Percentiles rank a stretch among this genome's conserved stretches.
phyloP scores from a whole-genome alignment of 2,888 invertebrate genomes.

The Lepas anatifera region DNA sequence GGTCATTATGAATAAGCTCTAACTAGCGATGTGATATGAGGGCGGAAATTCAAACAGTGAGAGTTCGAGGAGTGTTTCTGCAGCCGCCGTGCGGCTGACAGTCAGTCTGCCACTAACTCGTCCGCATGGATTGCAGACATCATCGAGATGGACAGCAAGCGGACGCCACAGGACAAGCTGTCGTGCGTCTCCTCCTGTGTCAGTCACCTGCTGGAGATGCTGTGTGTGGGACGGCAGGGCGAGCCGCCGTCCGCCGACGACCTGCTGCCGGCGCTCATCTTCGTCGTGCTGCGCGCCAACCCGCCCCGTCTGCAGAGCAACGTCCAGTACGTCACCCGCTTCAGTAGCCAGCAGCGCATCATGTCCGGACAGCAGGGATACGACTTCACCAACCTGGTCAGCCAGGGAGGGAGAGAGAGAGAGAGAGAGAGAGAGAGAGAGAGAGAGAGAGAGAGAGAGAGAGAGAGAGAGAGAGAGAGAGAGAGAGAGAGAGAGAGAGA shows the following conservation, averaged over 20 bases:
- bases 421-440: too few species aligned
- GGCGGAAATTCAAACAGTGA: too few species aligned
- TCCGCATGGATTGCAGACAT: slow-evolving; percentile 36
- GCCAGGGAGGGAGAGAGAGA: slow-evolving; percentile 24
- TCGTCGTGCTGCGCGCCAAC: slow-evolving; percentile 93
- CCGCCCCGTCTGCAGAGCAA: slow-evolving; percentile 95
- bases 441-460: too few species aligned
- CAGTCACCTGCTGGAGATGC: slow-evolving; percentile 73
- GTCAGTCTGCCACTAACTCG: too few species aligned
- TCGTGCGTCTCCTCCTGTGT: slow-evolving; percentile 82
- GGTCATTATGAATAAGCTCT: too few species aligned
- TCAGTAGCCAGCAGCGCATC: slow-evolving; percentile 80
- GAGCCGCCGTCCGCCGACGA: slow-evolving; percentile 88
- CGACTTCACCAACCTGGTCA: slow-evolving; percentile 94
- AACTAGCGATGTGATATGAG: too few species aligned
- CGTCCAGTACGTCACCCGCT: slow-evolving; percentile 90
- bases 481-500: neutral
- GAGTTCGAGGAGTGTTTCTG: too few species aligned
- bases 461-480: neutral
- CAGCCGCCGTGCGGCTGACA: too few species aligned
- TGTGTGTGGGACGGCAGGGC: slow-evolving; percentile 34
- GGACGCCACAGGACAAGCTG: slow-evolving; percentile 87
- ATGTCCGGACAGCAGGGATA: slow-evolving; percentile 98
- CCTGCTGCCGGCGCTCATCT: slow-evolving; percentile 92
- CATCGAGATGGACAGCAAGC: slow-evolving; percentile 88